Percentiles rank a stretch among this genome's conserved stretches.
Evolutionary conservation across 1,140 invertebrate species (phyloP).

Genomic region (Bombus picipes): DNA sequence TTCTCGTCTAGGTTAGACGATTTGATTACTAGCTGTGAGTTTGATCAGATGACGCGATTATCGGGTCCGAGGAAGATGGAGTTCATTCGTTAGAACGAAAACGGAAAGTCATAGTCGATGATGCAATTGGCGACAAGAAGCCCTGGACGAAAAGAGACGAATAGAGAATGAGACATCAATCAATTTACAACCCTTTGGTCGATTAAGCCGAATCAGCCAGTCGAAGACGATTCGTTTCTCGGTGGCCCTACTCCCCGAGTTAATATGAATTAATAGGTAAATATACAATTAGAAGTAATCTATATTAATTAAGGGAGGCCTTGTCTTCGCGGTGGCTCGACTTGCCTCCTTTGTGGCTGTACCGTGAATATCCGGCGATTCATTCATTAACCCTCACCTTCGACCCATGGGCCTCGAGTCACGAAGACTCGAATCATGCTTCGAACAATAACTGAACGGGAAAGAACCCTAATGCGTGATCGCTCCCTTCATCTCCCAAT

Average conservation of each 20-base stretch:
- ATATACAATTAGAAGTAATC: conserved; percentile 83
- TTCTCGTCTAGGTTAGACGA: background rate
- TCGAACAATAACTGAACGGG: conserved; percentile 77
- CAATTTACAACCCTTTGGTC: conserved; percentile 80
- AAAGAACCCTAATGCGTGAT: conserved; percentile 65
- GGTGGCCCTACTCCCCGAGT: conserved; percentile 67
- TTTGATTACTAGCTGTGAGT: background rate
- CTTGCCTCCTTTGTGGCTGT: conserved; percentile 77
- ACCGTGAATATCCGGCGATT: conserved; percentile 82
- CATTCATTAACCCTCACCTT: conserved; percentile 82
- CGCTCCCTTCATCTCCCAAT: conserved; percentile 44
- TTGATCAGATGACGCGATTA: background rate
- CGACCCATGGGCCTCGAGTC: conserved; percentile 71
- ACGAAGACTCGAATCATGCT: conserved; percentile 67
- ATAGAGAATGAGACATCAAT: conserved; percentile 74
- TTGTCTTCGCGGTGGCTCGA: conserved; percentile 71
- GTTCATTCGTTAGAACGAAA: conserved; percentile 28
- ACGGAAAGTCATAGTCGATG: conserved; percentile 10
- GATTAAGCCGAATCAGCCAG: conserved; percentile 79
- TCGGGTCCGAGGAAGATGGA: background rate
- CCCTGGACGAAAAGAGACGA: conserved; percentile 44
- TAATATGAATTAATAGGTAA: conserved; percentile 83
- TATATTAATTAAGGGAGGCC: conserved; percentile 82
- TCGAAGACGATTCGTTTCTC: conserved; percentile 72
- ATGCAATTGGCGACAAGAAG: background rate